phyloP scores from a whole-genome alignment of 2,797 vertebrate species.

The Liparis tanakae region DNA sequence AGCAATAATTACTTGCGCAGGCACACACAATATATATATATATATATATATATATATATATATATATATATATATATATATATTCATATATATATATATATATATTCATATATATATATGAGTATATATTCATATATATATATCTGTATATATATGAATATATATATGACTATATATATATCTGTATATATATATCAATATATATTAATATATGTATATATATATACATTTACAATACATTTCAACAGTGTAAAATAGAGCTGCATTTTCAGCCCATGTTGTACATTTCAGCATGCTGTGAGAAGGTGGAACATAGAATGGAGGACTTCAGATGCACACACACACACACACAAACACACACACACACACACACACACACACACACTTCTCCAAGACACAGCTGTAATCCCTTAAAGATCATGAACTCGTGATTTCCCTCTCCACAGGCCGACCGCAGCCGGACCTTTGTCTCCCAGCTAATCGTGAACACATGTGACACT shows the following conservation, averaged over 20 bases:
- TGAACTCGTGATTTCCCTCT: constrained; percentile 67
- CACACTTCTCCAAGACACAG: constrained; percentile 32
- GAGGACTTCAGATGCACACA: constrained; percentile 16
- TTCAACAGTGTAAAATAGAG: constrained; percentile 2
- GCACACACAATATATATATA: background rate
- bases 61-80: too few relatives aligned
- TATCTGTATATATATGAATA: too few relatives aligned
- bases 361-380: constrained; percentile 21
- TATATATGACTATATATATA: too few relatives aligned
- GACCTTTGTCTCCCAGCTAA: constrained; percentile 67
- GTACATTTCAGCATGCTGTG: constrained; percentile 24
- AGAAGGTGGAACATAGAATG: constrained; percentile 26
- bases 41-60: too few relatives aligned
- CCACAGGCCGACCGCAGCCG: constrained; percentile 67
- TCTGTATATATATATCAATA: too few relatives aligned
- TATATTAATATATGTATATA: too few relatives aligned
- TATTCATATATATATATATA: too few relatives aligned
- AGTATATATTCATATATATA: too few relatives aligned
- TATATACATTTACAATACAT: background rate
- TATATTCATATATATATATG: too few relatives aligned
- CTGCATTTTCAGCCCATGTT: constrained; percentile 3
- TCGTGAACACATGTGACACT: constrained; percentile 67
- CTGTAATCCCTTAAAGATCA: constrained; percentile 69
- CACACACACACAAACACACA: constrained; percentile 10
- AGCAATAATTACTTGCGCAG: background rate